A percentile compares a stretch with the other conserved stretches of the same genome.
phyloP scores from a whole-genome alignment of 2,113 vertebrate genomes.

The Platysteira castanea region DNA sequence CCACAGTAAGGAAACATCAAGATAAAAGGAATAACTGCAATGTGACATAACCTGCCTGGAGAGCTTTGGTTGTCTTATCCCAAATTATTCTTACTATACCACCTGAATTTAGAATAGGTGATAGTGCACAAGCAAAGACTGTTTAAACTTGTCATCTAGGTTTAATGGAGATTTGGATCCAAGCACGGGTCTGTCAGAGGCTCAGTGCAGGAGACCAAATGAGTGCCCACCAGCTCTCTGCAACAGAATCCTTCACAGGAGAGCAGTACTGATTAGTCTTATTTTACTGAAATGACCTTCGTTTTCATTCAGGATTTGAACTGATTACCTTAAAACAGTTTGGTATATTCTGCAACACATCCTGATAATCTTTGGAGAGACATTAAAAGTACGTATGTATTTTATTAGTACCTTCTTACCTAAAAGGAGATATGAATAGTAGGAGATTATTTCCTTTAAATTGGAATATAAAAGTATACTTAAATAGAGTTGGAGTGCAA shows the following conservation, averaged over 20 bases:
- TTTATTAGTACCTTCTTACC: not conserved
- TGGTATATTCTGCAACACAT: not conserved
- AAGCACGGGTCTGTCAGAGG: not conserved
- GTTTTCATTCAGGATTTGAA: not conserved
- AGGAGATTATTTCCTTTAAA: not conserved
- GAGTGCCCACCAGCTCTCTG: not conserved
- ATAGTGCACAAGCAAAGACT: not conserved
- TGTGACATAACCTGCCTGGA: not conserved
- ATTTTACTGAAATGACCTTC: not conserved
- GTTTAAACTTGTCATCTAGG: not conserved
- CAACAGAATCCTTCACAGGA: not conserved
- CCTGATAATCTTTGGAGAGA: not conserved
- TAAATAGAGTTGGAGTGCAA: not conserved
- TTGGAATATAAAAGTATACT: not conserved
- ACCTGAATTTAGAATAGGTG: not conserved
- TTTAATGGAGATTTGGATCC: not conserved
- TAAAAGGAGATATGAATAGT: not conserved
- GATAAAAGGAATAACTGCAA: not conserved
- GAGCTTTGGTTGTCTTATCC: not conserved
- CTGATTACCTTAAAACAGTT: not conserved
- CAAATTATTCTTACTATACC: not conserved
- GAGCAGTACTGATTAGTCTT: not conserved
- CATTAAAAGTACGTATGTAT: not conserved
- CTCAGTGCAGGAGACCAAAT: not conserved
- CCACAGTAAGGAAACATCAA: not conserved